Evolutionary conservation across 2,888 invertebrate genomes (phyloP), one percentile per base, ranked within the genome.

Genomic region (Sussaba pulchella): DNA sequence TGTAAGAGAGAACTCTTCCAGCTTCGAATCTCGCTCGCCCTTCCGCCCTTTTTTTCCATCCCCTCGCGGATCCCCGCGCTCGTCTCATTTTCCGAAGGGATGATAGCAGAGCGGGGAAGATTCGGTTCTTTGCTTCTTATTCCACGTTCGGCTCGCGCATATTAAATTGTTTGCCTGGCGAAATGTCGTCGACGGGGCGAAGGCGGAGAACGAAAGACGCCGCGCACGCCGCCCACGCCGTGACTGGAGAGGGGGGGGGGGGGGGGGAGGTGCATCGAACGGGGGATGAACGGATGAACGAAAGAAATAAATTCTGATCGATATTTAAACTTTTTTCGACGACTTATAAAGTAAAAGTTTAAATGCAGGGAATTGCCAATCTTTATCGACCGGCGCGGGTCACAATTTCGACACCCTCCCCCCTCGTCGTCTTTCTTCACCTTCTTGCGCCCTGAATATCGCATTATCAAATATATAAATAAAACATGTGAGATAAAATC

Each of bases 91-190:
- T 78, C 83, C 78, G 70, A 77, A 80, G 71, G 72, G n/a, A n/a
- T n/a, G n/a, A n/a, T n/a, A n/a, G n/a, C 82, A 83, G 84, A 85
- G 78, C 82, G 72, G 72, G 66, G 78, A 52, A 74, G 72, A 76
- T 39, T 26, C 39, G 50, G 24, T 12, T 24, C 45, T 54, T 12
- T 43, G 52, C 73, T 45, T 71, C 73, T 14, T 67, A 54, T 19
- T 64, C 63, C 54, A 24, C 17, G 61, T 77, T 81, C 59, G 73
- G 81, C 81, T 82, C 74, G 84, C 86, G 88, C 89, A 89, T 89
- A 89, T 89, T 89, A 89, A 89, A 89, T 89, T 88, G 89, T 89
- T 87, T 88, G 86, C 83, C 84, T 57, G 84, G 80, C 45, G 50
- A 70, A 84, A 76, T 76, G 26, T 78, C 71, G 61, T 75, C 79